A percentile compares a stretch with the other conserved stretches of the same genome.
Conservation (phyloP, 2,797 vertebrate genomes). For the Tragopan temminckii region DNA sequence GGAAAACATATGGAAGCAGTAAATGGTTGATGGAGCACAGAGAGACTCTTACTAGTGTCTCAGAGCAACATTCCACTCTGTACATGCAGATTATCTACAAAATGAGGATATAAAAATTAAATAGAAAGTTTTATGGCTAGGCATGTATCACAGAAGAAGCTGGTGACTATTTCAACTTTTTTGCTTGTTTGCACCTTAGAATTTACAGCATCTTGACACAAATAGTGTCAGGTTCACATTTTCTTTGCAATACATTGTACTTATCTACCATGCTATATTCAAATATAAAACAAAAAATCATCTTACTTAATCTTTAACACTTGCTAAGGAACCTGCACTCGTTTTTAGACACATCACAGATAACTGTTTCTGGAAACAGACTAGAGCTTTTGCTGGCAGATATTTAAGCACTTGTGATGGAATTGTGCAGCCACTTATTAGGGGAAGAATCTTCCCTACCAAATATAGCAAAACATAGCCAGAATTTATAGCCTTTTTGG, state of each 20-base stretch:
- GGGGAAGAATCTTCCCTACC: not conserved
- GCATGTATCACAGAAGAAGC: not conserved
- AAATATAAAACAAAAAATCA: not conserved
- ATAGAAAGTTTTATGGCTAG: not conserved
- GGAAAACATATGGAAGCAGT: not conserved
- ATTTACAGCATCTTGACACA: not conserved
- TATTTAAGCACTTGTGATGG: not conserved
- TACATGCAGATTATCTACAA: not conserved
- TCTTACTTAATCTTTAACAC: not conserved
- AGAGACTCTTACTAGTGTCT: not conserved
- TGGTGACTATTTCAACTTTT: not conserved
- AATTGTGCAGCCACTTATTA: not conserved
- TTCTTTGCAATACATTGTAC: not conserved
- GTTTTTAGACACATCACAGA: not conserved
- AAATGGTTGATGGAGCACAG: not conserved
- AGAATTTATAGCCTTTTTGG: not conserved
- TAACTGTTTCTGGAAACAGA: not conserved
- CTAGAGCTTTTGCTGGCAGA: not conserved
- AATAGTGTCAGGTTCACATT: rapidly evolving
- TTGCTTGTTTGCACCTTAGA: not conserved
- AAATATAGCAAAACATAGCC: not conserved
- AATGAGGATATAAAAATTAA: not conserved
- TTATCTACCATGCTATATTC: not conserved
- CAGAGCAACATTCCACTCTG: not conserved
- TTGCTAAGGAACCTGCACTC: not conserved